Evolutionary conservation across 2,113 vertebrate species (phyloP).

Genomic region (Oryzias melastigma): DNA sequence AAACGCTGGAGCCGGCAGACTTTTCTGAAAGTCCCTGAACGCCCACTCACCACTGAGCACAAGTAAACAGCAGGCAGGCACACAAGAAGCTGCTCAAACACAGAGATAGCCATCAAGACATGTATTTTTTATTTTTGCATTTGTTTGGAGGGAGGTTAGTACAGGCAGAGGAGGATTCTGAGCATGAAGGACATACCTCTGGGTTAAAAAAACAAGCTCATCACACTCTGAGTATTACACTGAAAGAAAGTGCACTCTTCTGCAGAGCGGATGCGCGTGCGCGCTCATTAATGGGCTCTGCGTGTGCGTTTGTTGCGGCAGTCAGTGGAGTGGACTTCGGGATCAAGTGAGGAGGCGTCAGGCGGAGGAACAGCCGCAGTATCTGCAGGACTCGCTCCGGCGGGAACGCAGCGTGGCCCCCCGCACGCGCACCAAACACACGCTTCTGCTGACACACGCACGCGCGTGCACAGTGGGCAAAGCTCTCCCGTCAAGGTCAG

Average conservation of each 20-base stretch:
- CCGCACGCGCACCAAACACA: constrained; percentile 16
- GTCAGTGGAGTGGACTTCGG: constrained; percentile 42
- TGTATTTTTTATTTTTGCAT: background rate
- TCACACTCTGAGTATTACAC: too few relatives aligned
- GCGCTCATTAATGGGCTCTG: constrained; percentile 46
- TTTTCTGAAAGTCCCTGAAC: constrained; percentile 56
- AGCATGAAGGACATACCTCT: too few relatives aligned
- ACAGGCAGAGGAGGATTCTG: too few relatives aligned
- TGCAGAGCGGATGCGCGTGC: background rate
- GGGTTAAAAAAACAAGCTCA: too few relatives aligned
- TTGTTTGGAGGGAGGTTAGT: constrained; percentile 11
- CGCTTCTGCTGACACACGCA: constrained; percentile 5
- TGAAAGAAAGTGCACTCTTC: too few relatives aligned
- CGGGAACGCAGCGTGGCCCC: constrained; percentile 20
- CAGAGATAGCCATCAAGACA: constrained; percentile 18
- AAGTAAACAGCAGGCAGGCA: constrained; percentile 4
- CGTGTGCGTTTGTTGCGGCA: constrained; percentile 34
- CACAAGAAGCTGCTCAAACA: constrained; percentile 12
- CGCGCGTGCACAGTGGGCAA: constrained; percentile 14
- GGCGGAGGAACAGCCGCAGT: constrained; percentile 50
- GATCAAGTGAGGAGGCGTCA: constrained; percentile 59
- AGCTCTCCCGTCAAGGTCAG: constrained; percentile 34
- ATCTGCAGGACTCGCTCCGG: constrained; percentile 33
- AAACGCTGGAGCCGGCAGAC: constrained; percentile 55
- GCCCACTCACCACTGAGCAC: constrained; percentile 55